Conservation (phyloP, 2,797 vertebrate species). For the Pseudochromis fuscus region DNA sequence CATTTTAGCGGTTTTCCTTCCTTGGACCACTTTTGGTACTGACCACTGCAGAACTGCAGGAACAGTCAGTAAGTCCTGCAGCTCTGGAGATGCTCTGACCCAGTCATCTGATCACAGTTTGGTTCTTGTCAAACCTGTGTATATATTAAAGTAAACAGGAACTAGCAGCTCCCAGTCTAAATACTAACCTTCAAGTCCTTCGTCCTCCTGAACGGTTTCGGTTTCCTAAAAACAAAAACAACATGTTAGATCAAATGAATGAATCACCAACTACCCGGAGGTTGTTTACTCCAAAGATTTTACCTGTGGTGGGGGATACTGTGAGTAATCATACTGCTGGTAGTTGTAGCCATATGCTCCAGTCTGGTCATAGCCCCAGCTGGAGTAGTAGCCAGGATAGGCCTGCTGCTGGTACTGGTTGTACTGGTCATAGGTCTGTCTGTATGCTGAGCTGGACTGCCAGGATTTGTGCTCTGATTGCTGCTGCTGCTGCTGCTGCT, state of each 20-base stretch:
- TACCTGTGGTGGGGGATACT: conserved; percentile 89
- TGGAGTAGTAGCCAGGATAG: conserved; percentile 88
- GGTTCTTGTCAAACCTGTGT: no score
- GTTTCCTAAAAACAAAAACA: conserved; percentile 41
- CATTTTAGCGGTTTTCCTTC: no score
- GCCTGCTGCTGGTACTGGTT: conserved; percentile 82
- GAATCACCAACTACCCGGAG: neutral
- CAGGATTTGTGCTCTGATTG: conserved; percentile 76
- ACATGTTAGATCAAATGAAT: neutral
- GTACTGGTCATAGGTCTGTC: conserved; percentile 79
- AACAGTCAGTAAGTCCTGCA: no score
- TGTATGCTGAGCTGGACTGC: conserved; percentile 81
- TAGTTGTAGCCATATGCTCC: conserved; percentile 91
- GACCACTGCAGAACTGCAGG: no score
- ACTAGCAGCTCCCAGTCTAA: neutral
- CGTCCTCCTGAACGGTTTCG: conserved; percentile 86
- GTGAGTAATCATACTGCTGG: conserved; percentile 91
- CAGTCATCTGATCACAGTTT: no score
- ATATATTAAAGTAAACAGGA: no score
- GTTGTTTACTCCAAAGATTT: no score
- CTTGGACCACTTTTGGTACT: no score
- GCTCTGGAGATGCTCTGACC: no score
- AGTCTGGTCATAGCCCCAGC: conserved; percentile 93
- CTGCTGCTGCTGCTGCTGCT: conserved; percentile 51
- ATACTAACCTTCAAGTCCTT: conserved; percentile 87